These are phyloP conservation scores for Mormyrops boulengeri DNA, from an alignment of 2,797 vertebrate species.

Conservation along the genomic window DNA sequence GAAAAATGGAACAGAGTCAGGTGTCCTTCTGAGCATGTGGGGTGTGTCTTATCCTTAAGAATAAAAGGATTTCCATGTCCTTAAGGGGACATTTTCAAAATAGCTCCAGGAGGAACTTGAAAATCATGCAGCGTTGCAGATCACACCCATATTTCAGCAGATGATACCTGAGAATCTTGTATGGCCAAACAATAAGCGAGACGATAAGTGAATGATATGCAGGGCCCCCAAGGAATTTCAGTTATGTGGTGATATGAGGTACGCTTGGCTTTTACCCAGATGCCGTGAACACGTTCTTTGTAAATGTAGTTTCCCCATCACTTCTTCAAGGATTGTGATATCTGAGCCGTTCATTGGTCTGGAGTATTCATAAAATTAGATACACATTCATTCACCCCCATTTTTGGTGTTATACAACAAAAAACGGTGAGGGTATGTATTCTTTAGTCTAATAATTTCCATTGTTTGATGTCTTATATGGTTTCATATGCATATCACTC, in stretches of 20 bases:
- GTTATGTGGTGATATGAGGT: background rate
- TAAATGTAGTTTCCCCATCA: background rate
- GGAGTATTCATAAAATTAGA: background rate
- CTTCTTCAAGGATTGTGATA: background rate
- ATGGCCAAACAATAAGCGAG: background rate
- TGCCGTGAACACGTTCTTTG: background rate
- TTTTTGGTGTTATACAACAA: background rate
- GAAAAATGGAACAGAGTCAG: conserved; percentile 27
- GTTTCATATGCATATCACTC: background rate
- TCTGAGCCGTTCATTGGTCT: background rate
- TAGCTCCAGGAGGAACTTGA: conserved; percentile 46
- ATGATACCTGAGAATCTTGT: conserved; percentile 2
- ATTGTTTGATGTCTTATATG: background rate
- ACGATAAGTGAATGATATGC: background rate
- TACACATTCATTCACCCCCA: background rate
- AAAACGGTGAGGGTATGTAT: background rate
- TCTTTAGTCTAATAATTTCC: background rate
- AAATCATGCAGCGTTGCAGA: conserved; percentile 39
- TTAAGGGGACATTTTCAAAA: conserved; percentile 26
- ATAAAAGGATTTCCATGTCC: conserved; percentile 26
- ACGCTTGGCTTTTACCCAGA: background rate
- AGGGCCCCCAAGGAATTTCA: background rate
- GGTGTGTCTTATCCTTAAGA: conserved; percentile 30
- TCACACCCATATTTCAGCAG: background rate
- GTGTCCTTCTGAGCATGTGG: conserved; percentile 32